Base-by-base conservation (phyloP, 1,140 invertebrate genomes). In the Geopemphigus sp. region DNA sequence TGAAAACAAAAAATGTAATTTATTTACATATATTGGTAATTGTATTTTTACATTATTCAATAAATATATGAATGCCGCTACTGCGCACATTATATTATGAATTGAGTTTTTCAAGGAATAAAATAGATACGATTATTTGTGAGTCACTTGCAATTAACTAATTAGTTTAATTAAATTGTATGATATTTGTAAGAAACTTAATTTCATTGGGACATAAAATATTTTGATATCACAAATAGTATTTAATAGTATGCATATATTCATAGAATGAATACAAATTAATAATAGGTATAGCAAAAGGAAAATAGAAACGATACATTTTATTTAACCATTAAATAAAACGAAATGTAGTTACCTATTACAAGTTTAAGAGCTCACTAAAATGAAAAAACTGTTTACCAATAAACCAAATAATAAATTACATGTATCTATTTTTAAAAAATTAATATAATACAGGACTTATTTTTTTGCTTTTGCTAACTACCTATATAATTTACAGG, bases 11-110 rank as follows among this genome's bases (percentile, higher is more conserved):
- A 61, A 61, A 64, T 64, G 15, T 19, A 54, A 15, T 66, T 66
- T 22, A 39, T 45, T 66, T 22, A 45, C 22, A 47, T 66, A 24
- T 45, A 6, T 66, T 47, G 32, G 12, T 68, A 47, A 24, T 8
- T 22, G n/a, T n/a, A n/a, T 45, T 66, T 45, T 66, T 66, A 66
- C 12, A 45, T 68, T 68, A 19, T 68, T 68, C 0, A 68, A 66
- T 68, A 68, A 68, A 68, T 15, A 26, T 26, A n/a, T 22, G 10
- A n/a, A 39, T 8, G 8, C 32, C 4, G 19, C 53, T 54, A 19
- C 2, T 54, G 2, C 53, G 8, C 32, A 19, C 29, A 64, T 29
- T 1, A 19, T n/a, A 47, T 47, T 19, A 26, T 68, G 47, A 68
- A 66, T 39, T 14, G 10, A 50, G 3, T 19, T 50, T 24, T 24